A percentile compares a stretch with the other conserved stretches of the same genome.
Evolutionary conservation across 2,888 invertebrate genomes (phyloP).

Genomic region (Sarcophaga subvicina): DNA sequence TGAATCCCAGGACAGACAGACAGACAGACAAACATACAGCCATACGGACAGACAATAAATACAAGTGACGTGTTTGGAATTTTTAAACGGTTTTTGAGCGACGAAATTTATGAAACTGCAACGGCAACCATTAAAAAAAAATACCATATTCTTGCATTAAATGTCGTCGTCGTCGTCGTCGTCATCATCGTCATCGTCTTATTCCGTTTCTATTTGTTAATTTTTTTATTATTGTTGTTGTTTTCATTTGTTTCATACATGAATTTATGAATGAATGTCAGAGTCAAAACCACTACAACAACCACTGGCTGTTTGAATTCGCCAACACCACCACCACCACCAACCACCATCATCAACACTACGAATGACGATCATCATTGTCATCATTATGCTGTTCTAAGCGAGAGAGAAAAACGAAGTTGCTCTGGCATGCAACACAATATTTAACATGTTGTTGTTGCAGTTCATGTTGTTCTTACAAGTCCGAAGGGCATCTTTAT

Average conservation of each 20-base stretch:
- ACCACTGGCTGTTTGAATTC: constrained; percentile 25
- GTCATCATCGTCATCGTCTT: constrained; percentile 39
- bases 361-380: constrained; percentile 5
- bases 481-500: constrained; percentile 65
- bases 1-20: constrained; percentile 39
- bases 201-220: constrained; percentile 66
- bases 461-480: constrained; percentile 35
- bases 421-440: constrained; percentile 45
- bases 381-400: constrained; percentile 13
- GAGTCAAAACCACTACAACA: constrained; percentile 56
- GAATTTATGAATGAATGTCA: constrained; percentile 68
- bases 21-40: constrained; percentile 14
- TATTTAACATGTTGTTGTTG: constrained; percentile 8
- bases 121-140: constrained; percentile 18
- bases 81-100: constrained; percentile 62
- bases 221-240: constrained; percentile 26
- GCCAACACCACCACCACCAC: background rate
- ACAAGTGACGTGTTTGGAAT: constrained; percentile 67
- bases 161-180: background rate
- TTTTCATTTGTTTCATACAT: constrained; percentile 48
- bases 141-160: constrained; percentile 36
- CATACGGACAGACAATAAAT: constrained; percentile 26
- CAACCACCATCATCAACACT: constrained; percentile 4
- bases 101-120: constrained; percentile 44
- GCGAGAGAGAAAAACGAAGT: constrained; percentile 12